Evolutionary conservation across 1,140 invertebrate genomes (phyloP), one percentile per base, ranked within the genome.

Genomic region (Drosophila auraria): DNA sequence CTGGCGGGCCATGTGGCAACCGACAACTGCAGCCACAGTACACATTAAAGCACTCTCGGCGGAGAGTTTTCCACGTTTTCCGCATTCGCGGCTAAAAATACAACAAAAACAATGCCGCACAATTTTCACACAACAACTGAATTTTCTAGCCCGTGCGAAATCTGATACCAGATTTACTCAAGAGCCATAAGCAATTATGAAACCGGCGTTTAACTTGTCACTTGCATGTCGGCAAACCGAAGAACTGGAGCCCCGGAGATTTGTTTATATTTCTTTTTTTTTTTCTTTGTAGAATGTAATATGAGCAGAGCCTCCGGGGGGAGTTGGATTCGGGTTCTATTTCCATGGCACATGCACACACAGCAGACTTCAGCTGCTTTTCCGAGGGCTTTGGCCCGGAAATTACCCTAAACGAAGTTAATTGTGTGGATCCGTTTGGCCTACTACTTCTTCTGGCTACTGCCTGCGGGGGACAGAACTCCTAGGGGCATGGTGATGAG

Each of bases 161-260:
- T 87, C 71, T 87, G 83, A 87, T 87, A 71, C 75, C 49, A 82
- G 83, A 79, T 87, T 87, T 82, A 79, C 47, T 76, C 69, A 76
- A 82, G 59, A 82, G 75, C 73, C 62, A 82, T 79, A 61, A 76
- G 76, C 76, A 87, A 87, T 87, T 87, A 87, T 80, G 76, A 87
- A 87, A 80, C 83, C 69, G 75, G 68, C 83, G 79, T 87, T 86
- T 86, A 82, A 54, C 83, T 82, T 86, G 83, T 86, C 83, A 87
- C 75, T 78, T 58, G 65, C 82, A 64, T 69, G 64, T 70, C 42
- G 51, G 12, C 56, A 7, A 23, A 20, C 44, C 47, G 50, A 66
- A 42, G 54, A 56, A 58, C 45, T 25, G 59, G 50, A 36, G 47
- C 50, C 38, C 38, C 20, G 25, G 61, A 54, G 72, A 38, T 60